Evolutionary conservation across 1,140 invertebrate genomes (phyloP).

Genomic region (Sarcophaga peregrina): DNA sequence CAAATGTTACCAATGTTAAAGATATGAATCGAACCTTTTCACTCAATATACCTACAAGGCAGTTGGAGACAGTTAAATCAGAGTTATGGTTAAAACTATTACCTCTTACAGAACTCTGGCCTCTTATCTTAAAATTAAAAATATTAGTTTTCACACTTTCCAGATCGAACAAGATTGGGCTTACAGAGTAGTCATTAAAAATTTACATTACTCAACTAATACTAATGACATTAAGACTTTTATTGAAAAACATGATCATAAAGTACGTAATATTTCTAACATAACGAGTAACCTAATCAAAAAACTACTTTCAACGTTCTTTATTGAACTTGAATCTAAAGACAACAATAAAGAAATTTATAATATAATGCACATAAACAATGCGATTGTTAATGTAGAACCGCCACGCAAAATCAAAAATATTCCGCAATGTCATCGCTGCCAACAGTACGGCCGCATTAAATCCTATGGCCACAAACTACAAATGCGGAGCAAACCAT

Average conservation of each 20-base stretch:
- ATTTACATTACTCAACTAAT: neutral
- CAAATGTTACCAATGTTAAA: too few relatives aligned
- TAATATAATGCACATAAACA: too few relatives aligned
- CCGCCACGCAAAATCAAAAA: neutral
- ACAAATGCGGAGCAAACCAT: too few relatives aligned
- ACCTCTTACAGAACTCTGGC: neutral
- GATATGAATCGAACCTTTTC: neutral
- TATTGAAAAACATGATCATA: neutral
- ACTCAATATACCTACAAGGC: neutral
- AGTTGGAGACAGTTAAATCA: neutral
- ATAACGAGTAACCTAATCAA: neutral
- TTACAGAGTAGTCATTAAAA: too few relatives aligned
- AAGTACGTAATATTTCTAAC: neutral
- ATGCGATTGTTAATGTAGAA: slow-evolving; percentile 2
- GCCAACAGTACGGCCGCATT: too few relatives aligned
- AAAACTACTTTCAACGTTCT: too few relatives aligned
- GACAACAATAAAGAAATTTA: neutral
- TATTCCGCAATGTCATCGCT: too few relatives aligned
- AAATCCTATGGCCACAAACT: too few relatives aligned
- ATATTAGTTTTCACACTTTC: neutral
- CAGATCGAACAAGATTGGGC: neutral
- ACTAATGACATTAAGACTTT: neutral
- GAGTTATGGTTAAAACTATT: neutral
- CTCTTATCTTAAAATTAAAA: neutral
- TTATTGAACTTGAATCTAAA: neutral